Evolutionary conservation across 2,888 invertebrate species (phyloP).

Genomic region (Phanerotoma sp.): DNA sequence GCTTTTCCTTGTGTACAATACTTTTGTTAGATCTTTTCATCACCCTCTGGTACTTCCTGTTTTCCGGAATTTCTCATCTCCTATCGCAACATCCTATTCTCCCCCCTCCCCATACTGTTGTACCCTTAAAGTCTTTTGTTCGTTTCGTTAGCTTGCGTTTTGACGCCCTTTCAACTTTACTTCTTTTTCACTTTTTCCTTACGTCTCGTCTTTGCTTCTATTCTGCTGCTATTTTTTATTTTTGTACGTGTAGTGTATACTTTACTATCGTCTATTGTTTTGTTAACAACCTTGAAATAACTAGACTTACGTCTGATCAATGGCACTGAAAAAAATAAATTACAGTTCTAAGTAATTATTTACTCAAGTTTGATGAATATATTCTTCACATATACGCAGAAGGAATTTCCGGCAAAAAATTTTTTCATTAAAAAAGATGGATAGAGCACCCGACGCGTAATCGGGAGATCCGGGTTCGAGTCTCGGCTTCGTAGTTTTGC

Average conservation of each 20-base stretch:
- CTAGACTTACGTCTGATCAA: conserved; percentile 35
- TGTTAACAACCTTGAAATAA: background rate
- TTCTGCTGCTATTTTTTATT: background rate
- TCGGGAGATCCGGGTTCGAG: too few species aligned
- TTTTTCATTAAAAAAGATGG: too few species aligned
- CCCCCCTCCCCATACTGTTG: too few species aligned
- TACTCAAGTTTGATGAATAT: conserved; percentile 20
- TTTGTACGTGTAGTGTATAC: background rate
- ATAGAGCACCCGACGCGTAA: too few species aligned
- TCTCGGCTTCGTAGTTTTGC: too few species aligned
- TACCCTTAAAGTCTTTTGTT: conserved; percentile 12
- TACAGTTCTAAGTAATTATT: too few species aligned
- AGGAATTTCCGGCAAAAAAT: too few species aligned
- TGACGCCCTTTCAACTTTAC: conserved; percentile 14
- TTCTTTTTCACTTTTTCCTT: background rate
- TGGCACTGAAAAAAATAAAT: too few species aligned
- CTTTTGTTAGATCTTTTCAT: background rate
- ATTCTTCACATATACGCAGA: too few species aligned
- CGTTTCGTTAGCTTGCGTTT: conserved; percentile 15
- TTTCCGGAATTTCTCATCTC: conserved; percentile 5
- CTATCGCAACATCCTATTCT: background rate
- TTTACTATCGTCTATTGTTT: conserved; percentile 10
- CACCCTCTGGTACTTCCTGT: conserved; percentile 4
- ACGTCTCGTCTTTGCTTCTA: background rate
- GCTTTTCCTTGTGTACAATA: background rate